A percentile compares a stretch with the other conserved stretches of the same genome.
Evolutionary conservation across 2,797 vertebrate genomes (phyloP).

Genomic region (Hippocampus kuda): DNA sequence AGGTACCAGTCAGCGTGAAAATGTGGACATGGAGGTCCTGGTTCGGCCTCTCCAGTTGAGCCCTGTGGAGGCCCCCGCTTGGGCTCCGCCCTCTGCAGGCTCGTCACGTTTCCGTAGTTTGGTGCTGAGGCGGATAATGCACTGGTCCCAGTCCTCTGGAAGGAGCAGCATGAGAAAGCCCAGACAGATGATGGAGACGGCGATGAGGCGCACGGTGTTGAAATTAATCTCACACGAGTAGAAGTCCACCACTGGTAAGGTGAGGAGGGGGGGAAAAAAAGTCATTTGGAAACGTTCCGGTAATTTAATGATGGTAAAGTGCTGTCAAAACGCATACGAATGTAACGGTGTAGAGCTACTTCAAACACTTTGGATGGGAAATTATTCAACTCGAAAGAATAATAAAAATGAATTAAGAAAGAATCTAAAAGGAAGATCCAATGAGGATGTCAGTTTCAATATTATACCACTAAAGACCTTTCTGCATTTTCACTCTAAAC

Average conservation of each 20-base stretch:
- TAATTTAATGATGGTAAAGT: background rate
- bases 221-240: constrained; percentile 89
- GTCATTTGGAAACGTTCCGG: background rate
- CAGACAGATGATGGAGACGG: constrained; percentile 89
- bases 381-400: background rate
- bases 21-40: constrained; percentile 81
- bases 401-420: background rate
- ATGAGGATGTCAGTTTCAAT: background rate
- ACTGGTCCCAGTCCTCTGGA: constrained; percentile 94
- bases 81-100: constrained; percentile 65
- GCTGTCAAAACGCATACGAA: background rate
- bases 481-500: background rate
- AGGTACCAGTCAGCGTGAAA: constrained; percentile 70
- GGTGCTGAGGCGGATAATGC: constrained; percentile 80
- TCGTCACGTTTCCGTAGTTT: constrained; percentile 88
- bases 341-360: background rate
- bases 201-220: constrained; percentile 89
- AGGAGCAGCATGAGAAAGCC: constrained; percentile 91
- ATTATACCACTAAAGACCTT: background rate
- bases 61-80: constrained; percentile 62
- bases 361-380: background rate
- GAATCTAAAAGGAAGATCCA: background rate
- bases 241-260: constrained; percentile 81
- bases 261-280: background rate
- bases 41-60: constrained; percentile 76